Evolutionary conservation across 2,888 invertebrate genomes (phyloP).

Genomic region (Osmoderma eremita): DNA sequence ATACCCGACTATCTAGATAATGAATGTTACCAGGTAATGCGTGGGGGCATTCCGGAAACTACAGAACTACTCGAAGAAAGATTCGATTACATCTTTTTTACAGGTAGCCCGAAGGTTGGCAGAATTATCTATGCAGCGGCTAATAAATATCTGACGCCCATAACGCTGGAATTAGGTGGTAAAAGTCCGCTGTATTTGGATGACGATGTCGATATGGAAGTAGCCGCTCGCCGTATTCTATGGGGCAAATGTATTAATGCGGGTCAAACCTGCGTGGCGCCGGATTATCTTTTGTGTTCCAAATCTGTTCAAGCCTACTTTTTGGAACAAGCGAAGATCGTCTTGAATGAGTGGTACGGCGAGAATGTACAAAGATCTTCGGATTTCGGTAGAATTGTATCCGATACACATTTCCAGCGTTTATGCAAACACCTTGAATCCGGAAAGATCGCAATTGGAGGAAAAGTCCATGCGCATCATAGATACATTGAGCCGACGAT

Average conservation of each 20-base stretch:
- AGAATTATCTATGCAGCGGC: conserved; percentile 90
- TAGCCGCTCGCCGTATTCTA: conserved; percentile 43
- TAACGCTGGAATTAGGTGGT: conserved; percentile 88
- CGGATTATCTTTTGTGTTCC: conserved; percentile 92
- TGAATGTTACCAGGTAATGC: conserved; percentile 84
- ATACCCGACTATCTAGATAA: conserved; percentile 91
- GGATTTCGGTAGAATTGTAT: conserved; percentile 84
- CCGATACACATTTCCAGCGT: conserved; percentile 84
- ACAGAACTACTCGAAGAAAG: conserved; percentile 72
- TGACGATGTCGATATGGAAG: conserved; percentile 84
- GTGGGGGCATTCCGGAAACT: conserved; percentile 39
- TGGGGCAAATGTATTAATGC: conserved; percentile 88
- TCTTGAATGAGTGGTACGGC: conserved; percentile 88
- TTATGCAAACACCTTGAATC: conserved; percentile 71
- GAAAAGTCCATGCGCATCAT: conserved; percentile 79
- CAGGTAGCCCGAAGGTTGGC: conserved; percentile 87
- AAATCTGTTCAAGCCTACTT: conserved; percentile 76
- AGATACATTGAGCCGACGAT: conserved; percentile 64
- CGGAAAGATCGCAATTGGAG: conserved; percentile 81
- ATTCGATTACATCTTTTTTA: conserved; percentile 97
- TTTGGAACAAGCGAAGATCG: conserved; percentile 64
- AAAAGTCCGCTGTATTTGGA: conserved; percentile 93
- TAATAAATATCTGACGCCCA: conserved; percentile 90
- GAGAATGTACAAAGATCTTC: conserved; percentile 80
- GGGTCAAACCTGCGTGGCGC: conserved; percentile 97